Conservation (phyloP, 53 echinoderm and acorn worm genomes). For the Holothuria leucospilota region DNA sequence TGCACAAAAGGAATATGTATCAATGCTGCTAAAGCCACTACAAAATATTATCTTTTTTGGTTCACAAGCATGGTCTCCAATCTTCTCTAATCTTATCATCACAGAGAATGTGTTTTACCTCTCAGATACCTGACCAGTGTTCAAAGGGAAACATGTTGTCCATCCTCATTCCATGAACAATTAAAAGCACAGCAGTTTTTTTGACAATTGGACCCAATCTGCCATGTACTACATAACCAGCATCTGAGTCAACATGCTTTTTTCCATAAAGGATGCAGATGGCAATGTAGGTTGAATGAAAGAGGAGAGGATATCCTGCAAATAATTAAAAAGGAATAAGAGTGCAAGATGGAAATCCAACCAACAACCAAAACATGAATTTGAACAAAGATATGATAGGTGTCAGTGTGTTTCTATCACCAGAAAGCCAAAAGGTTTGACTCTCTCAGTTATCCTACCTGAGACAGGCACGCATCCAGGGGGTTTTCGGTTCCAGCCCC, state of each 20-base stretch:
- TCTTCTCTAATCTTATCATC: too few species aligned
- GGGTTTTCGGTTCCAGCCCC: too few species aligned
- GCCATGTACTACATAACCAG: conserved; percentile 80
- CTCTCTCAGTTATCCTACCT: too few species aligned
- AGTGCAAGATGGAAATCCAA: background rate
- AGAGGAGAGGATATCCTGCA: conserved; percentile 87
- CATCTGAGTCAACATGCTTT: conserved; percentile 66
- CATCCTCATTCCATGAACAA: conserved; percentile 70
- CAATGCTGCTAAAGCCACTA: too few species aligned
- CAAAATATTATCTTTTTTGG: too few species aligned
- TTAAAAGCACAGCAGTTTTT: conserved; percentile 84
- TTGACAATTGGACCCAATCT: conserved; percentile 87
- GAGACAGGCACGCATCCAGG: too few species aligned
- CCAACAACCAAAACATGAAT: background rate
- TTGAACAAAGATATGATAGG: too few species aligned
- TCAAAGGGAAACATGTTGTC: conserved; percentile 75
- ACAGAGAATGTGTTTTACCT: background rate
- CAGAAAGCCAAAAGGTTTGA: too few species aligned
- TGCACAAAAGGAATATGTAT: too few species aligned
- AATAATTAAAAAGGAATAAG: conserved; percentile 10
- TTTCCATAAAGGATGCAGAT: conserved; percentile 74
- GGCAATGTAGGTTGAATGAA: conserved; percentile 83
- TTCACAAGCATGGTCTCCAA: too few species aligned
- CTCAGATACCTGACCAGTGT: conserved; percentile 84
- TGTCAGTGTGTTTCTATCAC: too few species aligned